A percentile compares a stretch with the other conserved stretches of the same genome.
Evolutionary conservation across 1,140 invertebrate species (phyloP).

Genomic region (Lepidurus apus): DNA sequence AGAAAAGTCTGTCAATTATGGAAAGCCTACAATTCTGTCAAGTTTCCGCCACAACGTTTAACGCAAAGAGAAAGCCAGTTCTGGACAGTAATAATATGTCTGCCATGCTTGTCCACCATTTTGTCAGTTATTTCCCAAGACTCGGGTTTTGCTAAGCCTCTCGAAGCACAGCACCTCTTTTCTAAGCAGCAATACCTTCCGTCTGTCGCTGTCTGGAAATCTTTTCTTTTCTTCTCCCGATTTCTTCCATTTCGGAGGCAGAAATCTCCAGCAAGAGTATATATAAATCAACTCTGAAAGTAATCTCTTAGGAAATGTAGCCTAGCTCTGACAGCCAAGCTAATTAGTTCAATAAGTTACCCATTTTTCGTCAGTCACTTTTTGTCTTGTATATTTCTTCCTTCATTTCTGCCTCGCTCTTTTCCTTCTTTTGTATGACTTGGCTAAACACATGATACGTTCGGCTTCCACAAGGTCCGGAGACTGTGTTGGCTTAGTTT

Average conservation of each 20-base stretch:
- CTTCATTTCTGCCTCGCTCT: not conserved
- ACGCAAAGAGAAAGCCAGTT: too few species aligned
- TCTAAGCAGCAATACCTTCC: too few species aligned
- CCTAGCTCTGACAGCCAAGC: not conserved
- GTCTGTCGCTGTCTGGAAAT: not conserved
- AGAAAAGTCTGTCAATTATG: too few species aligned
- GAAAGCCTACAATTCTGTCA: too few species aligned
- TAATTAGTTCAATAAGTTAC: conserved; percentile 13
- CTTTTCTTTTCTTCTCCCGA: not conserved
- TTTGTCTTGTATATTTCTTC: not conserved
- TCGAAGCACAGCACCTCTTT: too few species aligned
- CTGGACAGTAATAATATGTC: too few species aligned
- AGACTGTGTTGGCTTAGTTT: not conserved
- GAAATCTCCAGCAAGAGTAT: not conserved
- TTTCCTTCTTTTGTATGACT: not conserved
- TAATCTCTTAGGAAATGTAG: conserved; percentile 1
- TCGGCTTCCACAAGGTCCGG: not conserved
- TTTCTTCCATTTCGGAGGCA: not conserved
- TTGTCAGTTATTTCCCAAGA: too few species aligned
- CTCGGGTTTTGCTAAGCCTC: too few species aligned
- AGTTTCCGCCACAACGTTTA: too few species aligned
- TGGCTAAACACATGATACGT: not conserved
- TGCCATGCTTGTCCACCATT: too few species aligned
- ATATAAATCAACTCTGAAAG: not conserved
- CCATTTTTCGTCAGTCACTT: not conserved